These are phyloP conservation scores for Xenopus laevis DNA, from an alignment of 2,113 vertebrate species.

Conservation along the genomic window DNA sequence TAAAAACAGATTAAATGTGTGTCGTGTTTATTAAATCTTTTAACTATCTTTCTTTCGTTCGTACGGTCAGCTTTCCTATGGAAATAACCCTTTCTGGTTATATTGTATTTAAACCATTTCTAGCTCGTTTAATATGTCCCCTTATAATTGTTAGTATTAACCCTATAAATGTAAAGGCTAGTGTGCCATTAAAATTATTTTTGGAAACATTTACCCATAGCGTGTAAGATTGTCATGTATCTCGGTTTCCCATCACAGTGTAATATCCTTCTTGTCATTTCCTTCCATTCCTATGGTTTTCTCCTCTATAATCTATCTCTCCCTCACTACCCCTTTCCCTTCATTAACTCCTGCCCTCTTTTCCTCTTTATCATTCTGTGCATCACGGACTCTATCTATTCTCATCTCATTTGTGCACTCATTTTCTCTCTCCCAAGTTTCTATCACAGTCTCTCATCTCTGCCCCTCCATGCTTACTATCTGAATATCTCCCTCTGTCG, in stretches of 20 bases:
- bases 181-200: no score
- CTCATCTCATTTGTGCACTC: not conserved
- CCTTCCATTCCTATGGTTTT: not conserved
- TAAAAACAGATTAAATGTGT: not conserved
- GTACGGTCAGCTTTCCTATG: no score
- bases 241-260: not conserved
- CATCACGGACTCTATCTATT: slow-evolving; percentile 1
- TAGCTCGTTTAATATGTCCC: no score
- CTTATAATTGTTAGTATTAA: no score
- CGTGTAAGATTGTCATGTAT: not conserved
- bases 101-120: no score
- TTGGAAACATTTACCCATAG: not conserved
- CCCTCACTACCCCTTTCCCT: not conserved
- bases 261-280: slow-evolving; percentile 1
- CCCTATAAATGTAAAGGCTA: no score
- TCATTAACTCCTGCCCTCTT: not conserved
- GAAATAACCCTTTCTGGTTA: no score
- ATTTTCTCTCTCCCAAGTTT: not conserved
- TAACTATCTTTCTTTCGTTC: no score
- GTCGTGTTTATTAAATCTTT: not conserved
- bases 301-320: not conserved
- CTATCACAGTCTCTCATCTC: not conserved
- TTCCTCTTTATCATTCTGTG: not conserved
- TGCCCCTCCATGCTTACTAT: not conserved
- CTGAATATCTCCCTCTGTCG: not conserved